phyloP scores from a whole-genome alignment of 2,888 invertebrate species.

The Heliconius aoede region DNA sequence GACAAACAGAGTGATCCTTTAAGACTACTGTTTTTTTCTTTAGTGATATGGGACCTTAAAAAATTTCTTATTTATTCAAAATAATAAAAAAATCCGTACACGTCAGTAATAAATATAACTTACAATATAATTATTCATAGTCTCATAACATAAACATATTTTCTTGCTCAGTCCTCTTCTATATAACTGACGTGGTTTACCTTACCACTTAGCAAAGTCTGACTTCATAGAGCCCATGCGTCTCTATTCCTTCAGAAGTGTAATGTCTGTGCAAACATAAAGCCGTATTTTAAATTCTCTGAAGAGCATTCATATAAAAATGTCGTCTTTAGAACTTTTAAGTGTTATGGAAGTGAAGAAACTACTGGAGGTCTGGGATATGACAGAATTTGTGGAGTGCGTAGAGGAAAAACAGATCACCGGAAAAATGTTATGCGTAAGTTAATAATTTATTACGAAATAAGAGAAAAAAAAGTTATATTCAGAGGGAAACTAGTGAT shows the following conservation, averaged over 20 bases:
- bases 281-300: neutral
- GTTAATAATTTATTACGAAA: conserved; percentile 38
- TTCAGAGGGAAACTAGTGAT: neutral
- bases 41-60: no score
- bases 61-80: no score
- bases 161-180: neutral
- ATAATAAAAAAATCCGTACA: neutral
- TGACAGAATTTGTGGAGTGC: conserved; percentile 66
- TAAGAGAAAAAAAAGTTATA: neutral
- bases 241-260: neutral
- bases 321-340: conserved; percentile 56
- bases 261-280: neutral
- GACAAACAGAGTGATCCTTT: no score
- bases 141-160: neutral
- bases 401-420: conserved; percentile 63
- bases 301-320: neutral
- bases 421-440: conserved; percentile 68
- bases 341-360: conserved; percentile 57
- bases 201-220: conserved; percentile 13
- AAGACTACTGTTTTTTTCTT: no score
- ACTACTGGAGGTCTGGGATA: conserved; percentile 58
- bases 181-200: neutral
- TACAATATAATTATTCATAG: neutral
- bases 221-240: neutral
- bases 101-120: neutral